A percentile compares a stretch with the other conserved stretches of the same genome.
Conservation (phyloP, 2,888 invertebrate species). For the Acheta domesticus region DNA sequence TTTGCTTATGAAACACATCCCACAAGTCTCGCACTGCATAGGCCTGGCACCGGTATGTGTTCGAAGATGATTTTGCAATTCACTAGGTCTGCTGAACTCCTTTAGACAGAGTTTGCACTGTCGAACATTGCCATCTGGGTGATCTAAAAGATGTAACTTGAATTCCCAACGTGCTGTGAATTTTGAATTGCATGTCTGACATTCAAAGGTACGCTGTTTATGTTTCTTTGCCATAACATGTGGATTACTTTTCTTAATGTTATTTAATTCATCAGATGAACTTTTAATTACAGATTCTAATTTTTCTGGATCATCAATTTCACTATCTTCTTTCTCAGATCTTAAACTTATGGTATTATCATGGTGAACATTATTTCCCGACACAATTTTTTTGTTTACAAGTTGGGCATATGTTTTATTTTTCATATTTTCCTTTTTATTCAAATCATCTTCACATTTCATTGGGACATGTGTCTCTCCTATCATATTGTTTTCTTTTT, state of each 20-base stretch:
- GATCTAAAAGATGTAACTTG: constrained; percentile 31
- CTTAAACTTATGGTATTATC: neutral
- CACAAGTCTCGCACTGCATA: constrained; percentile 37
- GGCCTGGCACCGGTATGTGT: constrained; percentile 33
- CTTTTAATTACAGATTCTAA: neutral
- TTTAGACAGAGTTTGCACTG: constrained; percentile 33
- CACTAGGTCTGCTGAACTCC: constrained; percentile 32
- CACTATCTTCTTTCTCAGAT: neutral
- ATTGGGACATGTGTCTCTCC: neutral
- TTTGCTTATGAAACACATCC: constrained; percentile 38
- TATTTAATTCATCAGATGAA: neutral
- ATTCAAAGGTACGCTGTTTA: constrained; percentile 22
- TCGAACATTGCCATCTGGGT: constrained; percentile 33
- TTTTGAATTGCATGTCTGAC: constrained; percentile 30
- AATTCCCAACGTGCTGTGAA: constrained; percentile 29
- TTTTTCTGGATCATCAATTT: neutral
- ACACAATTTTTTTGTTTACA: no score
- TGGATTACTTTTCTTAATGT: neutral
- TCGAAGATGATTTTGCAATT: constrained; percentile 33
- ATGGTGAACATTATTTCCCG: no score
- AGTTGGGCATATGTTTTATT: neutral
- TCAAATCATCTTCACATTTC: neutral
- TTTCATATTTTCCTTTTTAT: neutral
- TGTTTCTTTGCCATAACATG: neutral
- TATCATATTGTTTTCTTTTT: neutral